Evolutionary conservation across 2,888 invertebrate genomes (phyloP).

Genomic region (Lacanobia oleracea): DNA sequence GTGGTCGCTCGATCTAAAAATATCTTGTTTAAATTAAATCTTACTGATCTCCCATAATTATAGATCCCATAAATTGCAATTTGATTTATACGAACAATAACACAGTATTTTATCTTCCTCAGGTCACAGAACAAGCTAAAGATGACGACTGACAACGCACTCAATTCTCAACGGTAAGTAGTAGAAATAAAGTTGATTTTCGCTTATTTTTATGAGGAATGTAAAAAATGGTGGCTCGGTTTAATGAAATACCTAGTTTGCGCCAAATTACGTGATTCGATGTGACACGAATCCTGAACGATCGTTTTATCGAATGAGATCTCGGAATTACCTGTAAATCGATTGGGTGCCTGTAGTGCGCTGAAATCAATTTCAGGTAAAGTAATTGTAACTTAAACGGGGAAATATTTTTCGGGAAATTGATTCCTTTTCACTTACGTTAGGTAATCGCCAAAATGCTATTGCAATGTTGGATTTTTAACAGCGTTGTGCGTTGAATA

Average conservation of each 20-base stretch:
- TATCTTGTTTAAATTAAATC: constrained; percentile 29
- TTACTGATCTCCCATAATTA: constrained; percentile 14
- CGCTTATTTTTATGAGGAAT: background rate
- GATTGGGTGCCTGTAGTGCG: background rate
- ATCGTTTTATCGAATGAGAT: constrained; percentile 31
- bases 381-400: background rate
- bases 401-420: background rate
- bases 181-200: background rate
- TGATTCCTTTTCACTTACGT: background rate
- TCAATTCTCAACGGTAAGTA: constrained; percentile 86
- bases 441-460: too few species aligned
- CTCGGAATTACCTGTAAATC: constrained; percentile 21
- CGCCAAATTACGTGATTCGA: constrained; percentile 18
- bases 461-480: background rate
- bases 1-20: constrained; percentile 20
- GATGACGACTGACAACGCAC: constrained; percentile 85
- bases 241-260: constrained; percentile 31
- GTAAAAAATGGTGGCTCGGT: constrained; percentile 3
- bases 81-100: constrained; percentile 33
- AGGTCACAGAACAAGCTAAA: constrained; percentile 70
- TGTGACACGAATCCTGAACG: constrained; percentile 36
- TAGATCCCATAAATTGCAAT: constrained; percentile 25
- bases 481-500: background rate
- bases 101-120: constrained; percentile 67
- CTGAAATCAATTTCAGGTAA: constrained; percentile 25